Base-by-base conservation (phyloP, 2,888 invertebrate genomes). In the Steinernema hermaphroditum region DNA sequence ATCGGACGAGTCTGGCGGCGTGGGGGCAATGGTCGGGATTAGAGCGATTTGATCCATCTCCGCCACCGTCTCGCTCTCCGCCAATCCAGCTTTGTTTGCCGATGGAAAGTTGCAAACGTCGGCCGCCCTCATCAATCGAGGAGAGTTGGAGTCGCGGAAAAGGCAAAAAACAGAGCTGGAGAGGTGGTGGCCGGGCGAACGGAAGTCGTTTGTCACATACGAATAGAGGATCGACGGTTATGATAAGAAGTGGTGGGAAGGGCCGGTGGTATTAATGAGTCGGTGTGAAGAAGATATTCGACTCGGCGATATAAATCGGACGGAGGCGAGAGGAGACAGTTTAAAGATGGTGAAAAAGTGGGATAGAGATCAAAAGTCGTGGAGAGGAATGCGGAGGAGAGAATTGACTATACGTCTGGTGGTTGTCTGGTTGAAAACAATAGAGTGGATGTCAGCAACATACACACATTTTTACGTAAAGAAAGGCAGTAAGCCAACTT, bases 51-150 rank as follows among this genome's bases (percentile, higher is more conserved):
- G 37, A 37, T 37, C 37, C 37, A 37, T 37, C 37, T 4, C 4
- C 37, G 37, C 12, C 37, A 8, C 37, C 37, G 37, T 12, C n/a
- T n/a, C n/a, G n/a, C n/a, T n/a, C n/a, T n/a, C n/a, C n/a, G n/a
- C n/a, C n/a, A n/a, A n/a, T n/a, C 41, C 46, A 16, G 2, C 54
- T 37, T 37, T 54, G 54, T 54, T 54, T 54, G 54, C 54, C 27
- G 54, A 54, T 22, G 24, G n/a, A 54, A 54, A 54, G 54, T 54
- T 54, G 54, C 54, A 54, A 54, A 46, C 46, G n/a, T 46, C 46
- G 22, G 12, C 37, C 37, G 37, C 37, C 37, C 37, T 37, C 46
- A 46, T 46, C 22, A 19, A 46, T 54, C 54, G 46, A 46, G 46
- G 46, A 6, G 46, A 6, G 46, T 19, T 46, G 46, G 46, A 16